These are phyloP conservation scores for Boloria euphrosyne DNA, from an alignment of 2,888 invertebrate species.

Conservation along the genomic window DNA sequence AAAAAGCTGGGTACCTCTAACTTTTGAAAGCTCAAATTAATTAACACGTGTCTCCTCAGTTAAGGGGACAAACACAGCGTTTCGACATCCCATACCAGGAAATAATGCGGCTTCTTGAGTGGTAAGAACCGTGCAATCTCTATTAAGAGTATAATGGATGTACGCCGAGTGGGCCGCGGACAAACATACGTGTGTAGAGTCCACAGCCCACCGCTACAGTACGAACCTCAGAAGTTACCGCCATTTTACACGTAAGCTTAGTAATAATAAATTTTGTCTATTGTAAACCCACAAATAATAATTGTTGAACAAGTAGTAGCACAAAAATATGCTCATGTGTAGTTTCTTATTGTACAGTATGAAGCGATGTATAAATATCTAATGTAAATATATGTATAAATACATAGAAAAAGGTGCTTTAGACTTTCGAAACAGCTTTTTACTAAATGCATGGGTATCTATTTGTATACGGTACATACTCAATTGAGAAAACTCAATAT, in stretches of 20 bases:
- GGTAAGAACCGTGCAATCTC: conserved; percentile 40
- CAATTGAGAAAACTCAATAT: too few relatives aligned
- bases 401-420: too few relatives aligned
- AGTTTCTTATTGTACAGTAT: conserved; percentile 9
- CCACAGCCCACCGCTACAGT: conserved; percentile 6
- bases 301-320: too few relatives aligned
- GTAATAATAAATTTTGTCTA: too few relatives aligned
- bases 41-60: conserved; percentile 30
- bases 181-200: conserved; percentile 39
- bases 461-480: too few relatives aligned
- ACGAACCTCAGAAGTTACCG: conserved; percentile 30
- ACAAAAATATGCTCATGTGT: too few relatives aligned
- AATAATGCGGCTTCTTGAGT: conserved; percentile 38
- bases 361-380: neutral
- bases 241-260: conserved; percentile 11
- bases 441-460: too few relatives aligned
- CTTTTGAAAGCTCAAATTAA: conserved; percentile 20
- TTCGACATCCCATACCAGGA: conserved; percentile 37
- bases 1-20: neutral
- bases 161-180: conserved; percentile 29
- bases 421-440: too few relatives aligned
- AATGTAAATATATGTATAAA: neutral
- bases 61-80: conserved; percentile 27
- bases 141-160: conserved; percentile 41
- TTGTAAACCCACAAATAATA: too few relatives aligned